phyloP scores from a whole-genome alignment of 2,113 vertebrate genomes.

The Xiphias gladius region DNA sequence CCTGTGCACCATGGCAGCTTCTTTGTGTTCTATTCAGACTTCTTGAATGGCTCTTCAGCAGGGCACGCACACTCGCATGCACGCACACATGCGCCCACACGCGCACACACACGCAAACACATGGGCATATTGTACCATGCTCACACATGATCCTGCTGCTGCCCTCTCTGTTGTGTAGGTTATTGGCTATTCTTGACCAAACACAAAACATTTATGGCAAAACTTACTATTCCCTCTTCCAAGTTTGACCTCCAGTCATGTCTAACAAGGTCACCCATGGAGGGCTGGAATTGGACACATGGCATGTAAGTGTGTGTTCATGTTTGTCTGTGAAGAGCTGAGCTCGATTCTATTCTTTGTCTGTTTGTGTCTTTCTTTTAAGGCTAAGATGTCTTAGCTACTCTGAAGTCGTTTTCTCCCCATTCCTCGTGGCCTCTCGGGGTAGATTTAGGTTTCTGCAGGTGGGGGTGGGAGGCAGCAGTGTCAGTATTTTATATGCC shows the following conservation, averaged over 20 bases:
- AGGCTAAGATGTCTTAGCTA: background rate
- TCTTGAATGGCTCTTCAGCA: constrained; percentile 42
- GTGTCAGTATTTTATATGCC: constrained; percentile 36
- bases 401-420: background rate
- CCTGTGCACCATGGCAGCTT: constrained; percentile 57
- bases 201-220: background rate
- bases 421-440: background rate
- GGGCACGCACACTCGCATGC: constrained; percentile 9
- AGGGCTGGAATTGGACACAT: constrained; percentile 2
- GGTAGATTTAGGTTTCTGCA: background rate
- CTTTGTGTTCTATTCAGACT: constrained; percentile 65
- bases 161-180: background rate
- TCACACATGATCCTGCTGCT: constrained; percentile 20
- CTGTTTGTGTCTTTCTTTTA: background rate
- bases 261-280: constrained; percentile 22
- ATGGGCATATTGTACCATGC: background rate
- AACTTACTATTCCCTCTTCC: background rate
- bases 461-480: background rate
- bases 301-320: background rate
- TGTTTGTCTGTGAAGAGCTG: background rate
- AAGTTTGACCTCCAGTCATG: background rate
- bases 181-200: constrained; percentile 1
- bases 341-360: background rate
- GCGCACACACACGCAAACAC: constrained; percentile 23
- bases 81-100: constrained; percentile 16